These are phyloP conservation scores for Athene cunicularia DNA, from an alignment of 2,113 vertebrate species.

Conservation along the genomic window DNA sequence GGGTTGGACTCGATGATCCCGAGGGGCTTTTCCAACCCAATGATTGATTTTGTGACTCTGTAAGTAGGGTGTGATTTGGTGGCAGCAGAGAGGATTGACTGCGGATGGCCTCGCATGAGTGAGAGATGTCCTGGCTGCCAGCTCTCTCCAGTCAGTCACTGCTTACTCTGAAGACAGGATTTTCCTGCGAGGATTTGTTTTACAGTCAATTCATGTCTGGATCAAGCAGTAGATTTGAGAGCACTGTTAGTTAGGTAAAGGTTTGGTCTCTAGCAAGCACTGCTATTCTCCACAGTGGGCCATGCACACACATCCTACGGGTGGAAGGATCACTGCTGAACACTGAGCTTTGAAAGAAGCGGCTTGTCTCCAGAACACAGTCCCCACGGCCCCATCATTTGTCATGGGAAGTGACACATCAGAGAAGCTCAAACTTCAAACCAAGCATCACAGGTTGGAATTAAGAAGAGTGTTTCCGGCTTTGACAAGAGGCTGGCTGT, in stretches of 20 bases:
- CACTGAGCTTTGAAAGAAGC: not conserved
- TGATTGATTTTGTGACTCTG: no score
- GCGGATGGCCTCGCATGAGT: no score
- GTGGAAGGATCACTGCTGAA: not conserved
- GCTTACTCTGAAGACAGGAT: not conserved
- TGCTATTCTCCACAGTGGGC: not conserved
- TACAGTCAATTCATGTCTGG: not conserved
- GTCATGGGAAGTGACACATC: not conserved
- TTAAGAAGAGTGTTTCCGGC: not conserved
- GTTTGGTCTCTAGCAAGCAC: not conserved
- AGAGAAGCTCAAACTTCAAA: not conserved
- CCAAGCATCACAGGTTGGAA: not conserved
- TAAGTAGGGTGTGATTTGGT: not conserved
- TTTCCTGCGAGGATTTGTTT: not conserved
- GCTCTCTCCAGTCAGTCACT: not conserved
- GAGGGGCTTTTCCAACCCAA: no score
- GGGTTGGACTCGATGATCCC: no score
- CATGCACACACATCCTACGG: fast-evolving
- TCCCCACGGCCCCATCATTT: not conserved
- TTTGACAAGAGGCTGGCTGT: not conserved
- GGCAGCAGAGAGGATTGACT: not conserved
- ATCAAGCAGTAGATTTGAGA: not conserved
- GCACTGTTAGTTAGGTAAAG: not conserved
- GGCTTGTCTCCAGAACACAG: not conserved
- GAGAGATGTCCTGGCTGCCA: not conserved